Conservation (phyloP, 2,888 invertebrate species). For the Mythimna loreyi region DNA sequence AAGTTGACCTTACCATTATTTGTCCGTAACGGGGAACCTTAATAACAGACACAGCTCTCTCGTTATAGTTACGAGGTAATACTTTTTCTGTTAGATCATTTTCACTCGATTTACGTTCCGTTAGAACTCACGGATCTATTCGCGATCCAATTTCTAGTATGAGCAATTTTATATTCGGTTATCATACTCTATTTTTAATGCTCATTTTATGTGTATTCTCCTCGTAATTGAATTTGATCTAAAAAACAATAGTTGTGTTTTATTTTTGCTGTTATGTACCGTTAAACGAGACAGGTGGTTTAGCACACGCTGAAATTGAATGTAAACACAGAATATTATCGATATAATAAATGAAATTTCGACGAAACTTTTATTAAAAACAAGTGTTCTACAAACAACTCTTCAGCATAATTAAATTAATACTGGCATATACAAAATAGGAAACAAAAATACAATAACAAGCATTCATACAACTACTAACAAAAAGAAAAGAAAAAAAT, state of each 20-base stretch:
- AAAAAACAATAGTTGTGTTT: conserved; percentile 24
- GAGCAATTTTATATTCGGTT: conserved; percentile 45
- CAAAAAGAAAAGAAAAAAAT: neutral
- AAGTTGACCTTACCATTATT: conserved; percentile 59
- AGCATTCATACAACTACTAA: neutral
- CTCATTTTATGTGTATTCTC: conserved; percentile 17
- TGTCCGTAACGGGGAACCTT: conserved; percentile 56
- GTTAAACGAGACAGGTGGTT: conserved; percentile 16
- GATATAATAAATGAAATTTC: conserved; percentile 2
- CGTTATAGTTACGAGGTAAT: conserved; percentile 61
- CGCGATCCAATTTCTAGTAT: conserved; percentile 51
- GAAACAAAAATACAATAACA: neutral
- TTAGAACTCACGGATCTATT: conserved; percentile 62
- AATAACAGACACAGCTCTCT: conserved; percentile 58
- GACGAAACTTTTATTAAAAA: conserved; percentile 8
- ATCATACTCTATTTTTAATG: conserved; percentile 19
- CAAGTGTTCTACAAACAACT: neutral
- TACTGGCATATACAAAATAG: neutral
- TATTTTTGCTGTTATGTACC: conserved; percentile 6
- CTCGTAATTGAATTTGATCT: conserved; percentile 40
- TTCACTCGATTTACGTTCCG: conserved; percentile 65
- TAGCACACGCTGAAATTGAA: conserved; percentile 14
- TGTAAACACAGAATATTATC: conserved; percentile 16
- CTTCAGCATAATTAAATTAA: neutral
- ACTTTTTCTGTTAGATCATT: conserved; percentile 61